These are phyloP conservation scores for Taenioides sp. DNA, from an alignment of 2,797 vertebrate genomes.

Conservation along the genomic window DNA sequence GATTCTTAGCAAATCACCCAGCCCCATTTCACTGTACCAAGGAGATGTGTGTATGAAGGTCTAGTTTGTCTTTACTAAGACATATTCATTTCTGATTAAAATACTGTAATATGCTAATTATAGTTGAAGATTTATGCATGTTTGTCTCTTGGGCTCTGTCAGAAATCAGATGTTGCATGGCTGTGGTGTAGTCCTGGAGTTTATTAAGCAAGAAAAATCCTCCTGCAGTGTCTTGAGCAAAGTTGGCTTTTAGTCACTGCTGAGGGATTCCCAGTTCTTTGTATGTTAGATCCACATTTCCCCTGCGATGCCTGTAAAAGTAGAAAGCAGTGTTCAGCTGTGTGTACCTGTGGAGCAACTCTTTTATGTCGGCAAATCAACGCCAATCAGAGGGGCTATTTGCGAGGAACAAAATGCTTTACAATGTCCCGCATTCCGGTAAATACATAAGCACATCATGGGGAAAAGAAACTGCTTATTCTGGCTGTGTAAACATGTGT, in stretches of 20 bases:
- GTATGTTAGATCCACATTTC: constrained; percentile 29
- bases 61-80: constrained; percentile 34
- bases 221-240: constrained; percentile 12
- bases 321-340: constrained; percentile 46
- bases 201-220: constrained; percentile 9
- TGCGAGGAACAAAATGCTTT: constrained; percentile 40
- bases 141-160: constrained; percentile 41
- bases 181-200: constrained; percentile 1
- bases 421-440: constrained; percentile 30
- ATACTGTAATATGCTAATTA: constrained; percentile 33
- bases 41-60: background rate
- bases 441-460: constrained; percentile 25
- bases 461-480: constrained; percentile 35
- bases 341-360: constrained; percentile 29
- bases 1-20: too few species aligned
- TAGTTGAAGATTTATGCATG: constrained; percentile 26
- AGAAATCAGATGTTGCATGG: constrained; percentile 36
- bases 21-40: background rate
- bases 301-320: constrained; percentile 32
- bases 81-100: constrained; percentile 34
- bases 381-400: constrained; percentile 32
- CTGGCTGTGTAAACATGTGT: constrained; percentile 53
- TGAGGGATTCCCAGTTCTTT: constrained; percentile 36
- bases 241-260: constrained; percentile 30
- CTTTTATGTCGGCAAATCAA: constrained; percentile 42